Percentiles rank a stretch among this genome's conserved stretches.
These are phyloP conservation scores for Daubentonia madagascariensis DNA, from an alignment of 2,113 vertebrate genomes.

Conservation along the genomic window DNA sequence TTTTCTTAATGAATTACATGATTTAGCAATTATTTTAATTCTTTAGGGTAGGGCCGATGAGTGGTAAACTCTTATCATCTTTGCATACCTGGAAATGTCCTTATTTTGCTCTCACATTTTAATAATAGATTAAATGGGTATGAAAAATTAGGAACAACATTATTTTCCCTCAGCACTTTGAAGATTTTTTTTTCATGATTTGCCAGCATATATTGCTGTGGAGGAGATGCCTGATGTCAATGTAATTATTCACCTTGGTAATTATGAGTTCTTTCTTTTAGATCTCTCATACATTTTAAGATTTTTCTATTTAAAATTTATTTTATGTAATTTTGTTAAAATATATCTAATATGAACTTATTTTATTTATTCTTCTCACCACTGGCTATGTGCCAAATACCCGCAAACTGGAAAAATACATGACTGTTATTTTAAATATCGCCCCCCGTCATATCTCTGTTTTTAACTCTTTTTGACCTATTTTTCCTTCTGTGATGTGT, in stretches of 20 bases:
- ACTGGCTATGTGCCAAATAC: not conserved
- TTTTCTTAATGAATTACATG: not conserved
- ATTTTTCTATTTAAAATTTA: not conserved
- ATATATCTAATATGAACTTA: not conserved
- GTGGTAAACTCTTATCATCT: not conserved
- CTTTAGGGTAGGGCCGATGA: rapidly evolving
- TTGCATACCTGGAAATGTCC: rapidly evolving
- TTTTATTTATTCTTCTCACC: not conserved
- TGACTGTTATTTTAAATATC: not conserved
- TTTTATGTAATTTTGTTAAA: not conserved
- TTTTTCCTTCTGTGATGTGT: not conserved
- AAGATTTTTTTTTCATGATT: not conserved
- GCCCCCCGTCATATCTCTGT: not conserved
- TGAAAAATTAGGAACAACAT: not conserved
- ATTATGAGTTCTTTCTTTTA: not conserved
- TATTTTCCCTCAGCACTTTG: not conserved
- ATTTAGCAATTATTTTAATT: not conserved
- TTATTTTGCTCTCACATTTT: not conserved
- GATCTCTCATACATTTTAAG: not conserved
- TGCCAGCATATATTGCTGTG: not conserved
- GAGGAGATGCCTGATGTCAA: not conserved
- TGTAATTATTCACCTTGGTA: not conserved
- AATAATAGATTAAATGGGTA: not conserved
- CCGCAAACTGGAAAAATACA: not conserved
- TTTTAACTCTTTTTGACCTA: not conserved